Base-by-base conservation (phyloP, 2,888 invertebrate genomes). In the Drosophila acutilabella region DNA sequence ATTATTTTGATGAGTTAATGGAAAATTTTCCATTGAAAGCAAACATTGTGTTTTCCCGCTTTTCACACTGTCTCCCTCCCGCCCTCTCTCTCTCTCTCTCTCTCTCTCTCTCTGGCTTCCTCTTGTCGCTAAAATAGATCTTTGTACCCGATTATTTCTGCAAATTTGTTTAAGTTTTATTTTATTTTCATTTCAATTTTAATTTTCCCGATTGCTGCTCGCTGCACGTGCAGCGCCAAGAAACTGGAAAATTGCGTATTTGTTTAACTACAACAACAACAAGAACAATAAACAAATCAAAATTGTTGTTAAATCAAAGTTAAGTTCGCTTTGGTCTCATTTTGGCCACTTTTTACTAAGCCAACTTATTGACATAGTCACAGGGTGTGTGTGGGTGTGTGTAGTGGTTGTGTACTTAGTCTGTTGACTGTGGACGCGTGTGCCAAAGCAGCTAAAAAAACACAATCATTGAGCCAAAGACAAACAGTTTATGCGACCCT, bases 401-500 rank as follows among this genome's bases (percentile, higher is more conserved):
- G 40, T 54, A 26, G 45, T 48, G 30, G 13, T 36, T 70, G 52
- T 45, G 45, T 52, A 53, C 40, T 23, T 26, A 59, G 78, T 72
- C 57, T 78, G 81, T 83, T 83, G 81, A 89, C 83, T 80, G 72
- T 83, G 81, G 78, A 54, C 78, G 88, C 89, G 89, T 83, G 89
- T 78, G 64, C 71, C 30, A 64, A 38, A 62, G 26, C 62, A 38
- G 57, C 60, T 48, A 54, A 42, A 42, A 60, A 69, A 75, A 75
- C 70, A 72, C 80, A 89, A 81, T 81, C 88, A 85, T 60, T 88
- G 86, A 78, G 67, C 57, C 88, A 74, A 76, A 54, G 60, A 82
- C 78, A 86, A 86, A 86, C 88, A 86, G 80, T 85, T 89, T 89
- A 88, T 72, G 88, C 71, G 68, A 74, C 88, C 89, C 88, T 85